A percentile compares a stretch with the other conserved stretches of the same genome.
phyloP scores from a whole-genome alignment of 2,888 invertebrate species.

The Diarsia rubi region DNA sequence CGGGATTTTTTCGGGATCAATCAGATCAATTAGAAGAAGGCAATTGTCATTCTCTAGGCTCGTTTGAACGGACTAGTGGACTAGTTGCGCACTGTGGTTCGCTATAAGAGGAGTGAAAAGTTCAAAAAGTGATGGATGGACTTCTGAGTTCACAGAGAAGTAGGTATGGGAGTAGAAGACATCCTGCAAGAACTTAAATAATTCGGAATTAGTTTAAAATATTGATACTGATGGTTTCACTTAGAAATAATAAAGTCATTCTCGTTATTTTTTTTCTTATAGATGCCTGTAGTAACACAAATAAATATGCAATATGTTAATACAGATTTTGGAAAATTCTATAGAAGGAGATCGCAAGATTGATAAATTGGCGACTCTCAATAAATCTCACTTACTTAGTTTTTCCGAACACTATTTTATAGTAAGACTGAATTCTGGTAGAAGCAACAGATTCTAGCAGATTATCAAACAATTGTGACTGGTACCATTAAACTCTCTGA shows the following conservation, averaged over 20 bases:
- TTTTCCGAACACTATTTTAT: background rate
- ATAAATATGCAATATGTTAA: too few relatives aligned
- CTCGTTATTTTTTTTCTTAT: too few relatives aligned
- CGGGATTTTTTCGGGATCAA: conserved; percentile 80
- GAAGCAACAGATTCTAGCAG: background rate
- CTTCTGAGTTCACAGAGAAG: background rate
- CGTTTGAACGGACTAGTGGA: conserved; percentile 11
- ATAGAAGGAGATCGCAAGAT: background rate
- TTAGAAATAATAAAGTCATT: too few relatives aligned
- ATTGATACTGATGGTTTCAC: background rate
- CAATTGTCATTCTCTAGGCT: conserved; percentile 29
- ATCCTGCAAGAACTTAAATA: background rate
- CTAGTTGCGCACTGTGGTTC: background rate
- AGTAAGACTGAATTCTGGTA: background rate
- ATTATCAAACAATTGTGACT: background rate
- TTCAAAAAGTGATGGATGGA: background rate
- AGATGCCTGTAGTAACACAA: too few relatives aligned
- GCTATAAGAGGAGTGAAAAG: background rate
- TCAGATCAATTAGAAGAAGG: conserved; percentile 68
- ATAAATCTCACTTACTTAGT: background rate
- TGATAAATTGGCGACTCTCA: background rate
- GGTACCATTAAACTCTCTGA: background rate
- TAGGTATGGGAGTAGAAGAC: background rate
- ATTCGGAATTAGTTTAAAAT: background rate
- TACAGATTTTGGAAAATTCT: background rate